Conservation (phyloP, 1,140 invertebrate genomes). For the Diabrotica virgifera region DNA sequence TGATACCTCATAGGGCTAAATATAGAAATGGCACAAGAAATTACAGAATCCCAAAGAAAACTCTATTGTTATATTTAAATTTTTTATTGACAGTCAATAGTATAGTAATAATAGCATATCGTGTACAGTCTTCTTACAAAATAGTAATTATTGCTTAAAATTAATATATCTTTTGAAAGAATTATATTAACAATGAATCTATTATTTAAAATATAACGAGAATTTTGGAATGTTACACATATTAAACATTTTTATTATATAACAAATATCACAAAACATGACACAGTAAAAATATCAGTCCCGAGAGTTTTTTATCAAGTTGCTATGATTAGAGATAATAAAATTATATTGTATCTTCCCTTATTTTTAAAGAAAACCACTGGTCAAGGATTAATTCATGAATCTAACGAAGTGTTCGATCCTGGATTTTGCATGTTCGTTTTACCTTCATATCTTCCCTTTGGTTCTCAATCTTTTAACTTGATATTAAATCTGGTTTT, state of each 20-base stretch:
- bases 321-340: background rate
- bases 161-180: background rate
- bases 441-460: background rate
- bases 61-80: background rate
- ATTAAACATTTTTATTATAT: background rate
- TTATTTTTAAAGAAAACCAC: background rate
- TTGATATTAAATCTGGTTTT: too few relatives aligned
- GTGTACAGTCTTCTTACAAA: background rate
- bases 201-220: background rate
- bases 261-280: slow-evolving; percentile 3
- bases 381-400: background rate
- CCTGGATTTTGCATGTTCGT: background rate
- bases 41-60: background rate
- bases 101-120: background rate
- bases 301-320: background rate
- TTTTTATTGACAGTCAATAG: background rate
- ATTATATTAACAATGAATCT: background rate
- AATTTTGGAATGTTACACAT: background rate
- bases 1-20: too few relatives aligned
- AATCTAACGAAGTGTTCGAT: background rate
- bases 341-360: background rate
- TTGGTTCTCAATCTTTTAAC: too few relatives aligned
- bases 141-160: background rate
- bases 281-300: background rate
- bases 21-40: too few relatives aligned